A percentile compares a stretch with the other conserved stretches of the same genome.
phyloP scores from a whole-genome alignment of 2,797 vertebrate species.

The Betta splendens region DNA sequence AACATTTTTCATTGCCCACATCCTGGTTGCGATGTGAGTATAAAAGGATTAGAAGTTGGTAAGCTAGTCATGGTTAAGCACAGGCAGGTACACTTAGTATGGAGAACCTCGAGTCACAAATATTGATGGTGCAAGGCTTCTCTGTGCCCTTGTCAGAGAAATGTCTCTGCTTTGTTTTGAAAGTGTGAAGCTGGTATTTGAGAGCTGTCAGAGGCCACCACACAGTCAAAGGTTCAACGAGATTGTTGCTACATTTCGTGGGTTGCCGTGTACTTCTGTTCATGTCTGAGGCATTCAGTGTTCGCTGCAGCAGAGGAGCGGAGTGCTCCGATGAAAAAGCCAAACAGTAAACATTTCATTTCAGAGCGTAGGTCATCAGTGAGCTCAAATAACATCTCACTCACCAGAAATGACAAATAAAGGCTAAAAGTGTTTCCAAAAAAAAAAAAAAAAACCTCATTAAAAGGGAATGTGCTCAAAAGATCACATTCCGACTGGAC shows the following conservation, averaged over 20 bases:
- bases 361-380: conserved; percentile 27
- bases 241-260: neutral
- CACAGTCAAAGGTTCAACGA: neutral
- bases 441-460: too few species aligned
- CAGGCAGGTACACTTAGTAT: too few species aligned
- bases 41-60: too few species aligned
- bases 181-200: conserved; percentile 1
- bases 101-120: too few species aligned
- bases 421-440: conserved; percentile 5
- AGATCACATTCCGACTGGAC: conserved; percentile 31
- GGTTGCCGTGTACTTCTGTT: neutral
- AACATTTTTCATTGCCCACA: too few species aligned
- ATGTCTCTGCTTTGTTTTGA: conserved; percentile 6
- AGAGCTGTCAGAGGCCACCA: neutral
- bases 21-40: too few species aligned
- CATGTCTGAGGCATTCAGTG: conserved; percentile 6
- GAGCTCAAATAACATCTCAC: conserved; percentile 6
- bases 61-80: too few species aligned
- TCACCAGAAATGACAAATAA: neutral
- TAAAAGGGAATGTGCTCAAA: conserved; percentile 11
- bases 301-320: neutral
- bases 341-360: conserved; percentile 20
- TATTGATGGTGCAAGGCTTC: neutral
- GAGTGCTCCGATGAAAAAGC: conserved; percentile 3
- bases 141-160: neutral